phyloP scores from a whole-genome alignment of 2,888 invertebrate genomes.

The Rhagophthalmus giganteus region DNA sequence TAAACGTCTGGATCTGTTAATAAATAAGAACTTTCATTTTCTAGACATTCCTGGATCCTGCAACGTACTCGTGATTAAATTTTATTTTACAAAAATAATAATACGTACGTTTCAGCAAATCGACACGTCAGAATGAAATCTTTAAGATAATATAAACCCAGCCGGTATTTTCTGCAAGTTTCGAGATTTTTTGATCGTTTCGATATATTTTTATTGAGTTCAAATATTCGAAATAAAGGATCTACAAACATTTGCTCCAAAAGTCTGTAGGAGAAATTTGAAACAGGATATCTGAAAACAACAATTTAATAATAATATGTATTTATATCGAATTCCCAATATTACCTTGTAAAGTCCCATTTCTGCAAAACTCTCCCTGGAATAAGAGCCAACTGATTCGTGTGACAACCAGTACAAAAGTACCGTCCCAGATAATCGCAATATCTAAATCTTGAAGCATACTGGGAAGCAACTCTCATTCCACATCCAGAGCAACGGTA shows the following conservation, averaged over 20 bases:
- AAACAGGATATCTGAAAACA: constrained; percentile 73
- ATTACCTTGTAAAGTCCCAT: constrained; percentile 67
- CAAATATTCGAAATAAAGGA: constrained; percentile 75
- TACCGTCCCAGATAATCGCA: constrained; percentile 83
- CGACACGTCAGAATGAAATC: constrained; percentile 73
- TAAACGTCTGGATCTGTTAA: constrained; percentile 69
- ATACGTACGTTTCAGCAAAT: constrained; percentile 64
- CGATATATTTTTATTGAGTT: constrained; percentile 70
- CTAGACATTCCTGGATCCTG: constrained; percentile 62
- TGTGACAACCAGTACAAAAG: constrained; percentile 86
- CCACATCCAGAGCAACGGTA: constrained; percentile 85
- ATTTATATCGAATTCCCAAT: no score
- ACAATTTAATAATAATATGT: no score
- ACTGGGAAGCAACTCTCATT: constrained; percentile 72
- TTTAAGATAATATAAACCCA: constrained; percentile 70
- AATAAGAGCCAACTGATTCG: constrained; percentile 72
- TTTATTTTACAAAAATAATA: no score
- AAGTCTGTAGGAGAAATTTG: constrained; percentile 76
- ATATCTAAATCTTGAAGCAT: constrained; percentile 74
- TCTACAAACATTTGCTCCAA: constrained; percentile 76
- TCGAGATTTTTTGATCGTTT: constrained; percentile 65
- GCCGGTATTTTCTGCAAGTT: constrained; percentile 63
- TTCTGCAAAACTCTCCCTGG: constrained; percentile 68
- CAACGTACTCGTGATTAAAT: no score
- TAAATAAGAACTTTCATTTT: constrained; percentile 63